Evolutionary conservation across 2,113 vertebrate genomes (phyloP), one percentile per base, ranked within the genome.

Genomic region (Plecotus auritus): DNA sequence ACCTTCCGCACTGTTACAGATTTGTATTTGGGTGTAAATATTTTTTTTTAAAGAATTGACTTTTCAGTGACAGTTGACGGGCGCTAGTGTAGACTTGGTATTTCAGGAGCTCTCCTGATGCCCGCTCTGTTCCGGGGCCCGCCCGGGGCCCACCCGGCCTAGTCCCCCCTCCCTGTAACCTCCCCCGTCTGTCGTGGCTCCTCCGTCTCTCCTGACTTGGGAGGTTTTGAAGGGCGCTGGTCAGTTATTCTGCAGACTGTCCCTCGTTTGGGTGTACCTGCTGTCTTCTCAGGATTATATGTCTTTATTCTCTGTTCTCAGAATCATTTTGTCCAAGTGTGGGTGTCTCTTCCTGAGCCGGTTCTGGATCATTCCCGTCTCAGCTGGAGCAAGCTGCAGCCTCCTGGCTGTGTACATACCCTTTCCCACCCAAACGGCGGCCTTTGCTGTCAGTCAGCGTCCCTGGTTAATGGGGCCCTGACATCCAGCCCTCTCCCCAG

Each of bases 341-440:
- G 64, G 47, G 32, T 42, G 12, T 76, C n/a, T 40, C 74, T 47
- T 74, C 74, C 77, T 54, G 16, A 86, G 74, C 56, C 37, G n/a
- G 40, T 47, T 77, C 80, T 47, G 23, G 59, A 56, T 9, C n/a
- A 47, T 70, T 86, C 61, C 45, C 9, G 37, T 45, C 40, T 51
- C 9, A 76, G 81, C 20, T 37, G 49, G 30, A 35, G 51, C 30
- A 28, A 85, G 72, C 18, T 2, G 49, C 32, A 30, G 40, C 64
- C 49, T 47, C 23, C 3, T 2, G 8, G 26, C 28, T 42, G 5
- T 26, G 3, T 26, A 23, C 4, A 5, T 2, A 2, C 32, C 49
- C 40, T 14, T 5, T 61, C 64, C 45, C 80, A 59, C 12, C 37
- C 35, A 16, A 23, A 3, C 32, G 9, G 18, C 17, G n/a, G 66